Conservation (phyloP, 2,888 invertebrate species). For the Agrilus cyanescens region DNA sequence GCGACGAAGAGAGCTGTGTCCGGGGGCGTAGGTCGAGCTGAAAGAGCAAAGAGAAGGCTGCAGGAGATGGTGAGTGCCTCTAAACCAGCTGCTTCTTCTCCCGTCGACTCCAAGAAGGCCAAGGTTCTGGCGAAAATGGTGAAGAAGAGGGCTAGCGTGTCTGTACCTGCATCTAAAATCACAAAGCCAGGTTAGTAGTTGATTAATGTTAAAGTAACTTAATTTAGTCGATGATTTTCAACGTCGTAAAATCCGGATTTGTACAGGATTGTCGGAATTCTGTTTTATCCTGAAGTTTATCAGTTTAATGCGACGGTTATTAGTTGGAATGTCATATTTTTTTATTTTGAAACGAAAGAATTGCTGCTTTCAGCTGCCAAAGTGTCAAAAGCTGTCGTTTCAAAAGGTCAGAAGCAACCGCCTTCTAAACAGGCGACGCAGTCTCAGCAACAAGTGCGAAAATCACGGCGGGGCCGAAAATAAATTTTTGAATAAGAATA, state of each 20-base stretch:
- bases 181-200: slow-evolving; percentile 9
- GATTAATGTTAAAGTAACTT: background rate
- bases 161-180: slow-evolving; percentile 7
- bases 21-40: slow-evolving; percentile 20
- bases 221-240: background rate
- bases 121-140: slow-evolving; percentile 33
- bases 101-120: slow-evolving; percentile 34
- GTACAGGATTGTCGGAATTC: too few relatives aligned
- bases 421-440: slow-evolving; percentile 5
- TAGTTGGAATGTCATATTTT: background rate
- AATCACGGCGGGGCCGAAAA: slow-evolving; percentile 17
- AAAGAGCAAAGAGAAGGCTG: slow-evolving; percentile 24
- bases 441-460: slow-evolving; percentile 7
- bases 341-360: background rate
- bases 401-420: slow-evolving; percentile 8
- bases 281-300: too few relatives aligned
- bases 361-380: slow-evolving; percentile 11
- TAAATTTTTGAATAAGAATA: slow-evolving; percentile 9
- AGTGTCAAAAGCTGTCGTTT: slow-evolving; percentile 11
- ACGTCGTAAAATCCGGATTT: too few relatives aligned
- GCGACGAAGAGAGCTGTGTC: slow-evolving; percentile 1
- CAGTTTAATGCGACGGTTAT: too few relatives aligned
- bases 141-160: slow-evolving; percentile 22
- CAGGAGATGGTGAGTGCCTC: slow-evolving; percentile 12
- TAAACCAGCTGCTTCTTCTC: slow-evolving; percentile 24